phyloP scores from a whole-genome alignment of 2,888 invertebrate genomes.

The Glaucopsyche alexis region DNA sequence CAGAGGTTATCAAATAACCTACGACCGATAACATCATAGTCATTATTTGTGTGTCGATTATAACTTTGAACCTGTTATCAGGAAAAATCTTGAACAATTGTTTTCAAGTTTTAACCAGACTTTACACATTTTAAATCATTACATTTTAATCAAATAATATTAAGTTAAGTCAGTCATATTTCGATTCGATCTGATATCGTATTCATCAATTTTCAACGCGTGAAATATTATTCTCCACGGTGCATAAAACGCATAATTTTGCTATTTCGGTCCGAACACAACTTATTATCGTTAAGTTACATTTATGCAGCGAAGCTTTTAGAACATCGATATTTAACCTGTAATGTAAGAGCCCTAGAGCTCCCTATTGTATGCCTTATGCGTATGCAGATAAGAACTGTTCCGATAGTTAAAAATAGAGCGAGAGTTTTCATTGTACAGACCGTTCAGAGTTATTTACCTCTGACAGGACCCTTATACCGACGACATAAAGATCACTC shows the following conservation, averaged over 20 bases:
- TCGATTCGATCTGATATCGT: not conserved
- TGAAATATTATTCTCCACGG: not conserved
- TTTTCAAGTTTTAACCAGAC: too few species aligned
- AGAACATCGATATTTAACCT: conserved; percentile 22
- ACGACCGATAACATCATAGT: too few species aligned
- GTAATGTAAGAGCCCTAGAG: not conserved
- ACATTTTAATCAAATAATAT: too few species aligned
- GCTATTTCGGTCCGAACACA: conserved; percentile 23
- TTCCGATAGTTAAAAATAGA: conserved; percentile 26
- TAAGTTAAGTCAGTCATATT: not conserved
- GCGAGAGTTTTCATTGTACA: conserved; percentile 31
- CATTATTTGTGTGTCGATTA: too few species aligned
- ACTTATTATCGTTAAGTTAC: conserved; percentile 34
- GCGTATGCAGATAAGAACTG: conserved; percentile 4
- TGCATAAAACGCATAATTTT: conserved; percentile 5
- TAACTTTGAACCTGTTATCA: too few species aligned
- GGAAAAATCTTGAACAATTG: too few species aligned
- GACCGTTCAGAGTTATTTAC: too few species aligned
- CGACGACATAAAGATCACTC: too few species aligned
- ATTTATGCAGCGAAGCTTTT: conserved; percentile 31
- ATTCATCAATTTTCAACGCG: not conserved
- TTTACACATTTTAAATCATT: too few species aligned
- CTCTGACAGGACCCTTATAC: too few species aligned
- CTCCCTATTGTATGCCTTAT: not conserved
- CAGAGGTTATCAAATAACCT: too few species aligned